phyloP scores from a whole-genome alignment of 2,113 vertebrate genomes.

The Donacobius atricapilla region DNA sequence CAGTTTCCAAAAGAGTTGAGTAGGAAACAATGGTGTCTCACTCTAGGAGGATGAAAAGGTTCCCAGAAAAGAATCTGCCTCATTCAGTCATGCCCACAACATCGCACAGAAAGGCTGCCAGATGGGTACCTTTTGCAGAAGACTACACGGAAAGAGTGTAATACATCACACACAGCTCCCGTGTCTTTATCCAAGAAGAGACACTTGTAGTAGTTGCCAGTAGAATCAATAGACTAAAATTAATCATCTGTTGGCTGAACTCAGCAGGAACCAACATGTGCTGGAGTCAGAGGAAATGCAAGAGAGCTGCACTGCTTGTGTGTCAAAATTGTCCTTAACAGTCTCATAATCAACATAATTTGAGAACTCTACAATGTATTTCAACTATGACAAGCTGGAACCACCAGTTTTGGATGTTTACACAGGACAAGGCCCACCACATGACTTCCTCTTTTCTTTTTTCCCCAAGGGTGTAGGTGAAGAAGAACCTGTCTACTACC shows the following conservation, averaged over 20 bases:
- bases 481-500: background rate
- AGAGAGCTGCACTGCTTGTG: background rate
- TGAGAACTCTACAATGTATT: background rate
- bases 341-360: background rate
- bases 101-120: background rate
- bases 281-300: background rate
- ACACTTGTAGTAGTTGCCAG: background rate
- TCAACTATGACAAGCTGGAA: background rate
- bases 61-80: background rate
- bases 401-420: background rate
- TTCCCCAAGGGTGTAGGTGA: background rate
- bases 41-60: background rate
- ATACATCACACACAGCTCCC: background rate
- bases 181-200: background rate
- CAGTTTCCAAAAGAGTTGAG: background rate
- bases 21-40: background rate
- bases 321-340: background rate
- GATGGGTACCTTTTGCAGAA: background rate
- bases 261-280: background rate
- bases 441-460: background rate
- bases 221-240: constrained; percentile 19
- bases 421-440: background rate
- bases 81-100: background rate
- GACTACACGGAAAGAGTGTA: background rate
- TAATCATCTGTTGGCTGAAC: constrained; percentile 13